Base-by-base conservation (phyloP, 2,888 invertebrate species). In the Caenorhabditis sinica region DNA sequence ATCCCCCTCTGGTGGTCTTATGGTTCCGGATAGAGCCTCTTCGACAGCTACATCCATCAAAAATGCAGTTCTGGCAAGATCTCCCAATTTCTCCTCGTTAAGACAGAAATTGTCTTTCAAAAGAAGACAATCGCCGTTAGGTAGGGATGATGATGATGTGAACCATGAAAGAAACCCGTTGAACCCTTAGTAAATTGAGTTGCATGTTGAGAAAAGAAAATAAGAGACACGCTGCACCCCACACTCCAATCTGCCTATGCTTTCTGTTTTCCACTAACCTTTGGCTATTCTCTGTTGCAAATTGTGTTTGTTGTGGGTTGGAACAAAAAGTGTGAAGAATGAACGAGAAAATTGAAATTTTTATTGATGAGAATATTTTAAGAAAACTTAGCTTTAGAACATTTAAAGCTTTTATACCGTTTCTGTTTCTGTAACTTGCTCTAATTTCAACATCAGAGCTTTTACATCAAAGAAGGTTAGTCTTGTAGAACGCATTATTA, bases 61-160 rank as follows among this genome's bases (percentile, higher is more conserved):
- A 36, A 75, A 75, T 33, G 75, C 75, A 6, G 82, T 75, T 53
- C 36, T 79, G 23, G 79, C 77, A 23, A 73, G 77, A 49, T 83
- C 83, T 8, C 80, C 83, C 5, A 83, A 80, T 25, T 80, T 83
- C 58, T 83, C 83, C 45, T 83, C 83, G 43, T 56, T 83, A 2
- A 43, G 83, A 17, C 79, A 83, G 30, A 79, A 80, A 56, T 60
- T 86, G 82, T 84, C 86, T n/a, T 84, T 82, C 79, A 89, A 81
- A 43, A 25, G 80, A 56, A 66, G 82, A 51, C 86, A 82, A 69
- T 77, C 83, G 28, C 83, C 83, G 33, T 43, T 83, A 79, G 83
- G 83, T 83, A 79, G 53, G 69, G 13, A 36, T 53, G 9, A 17
- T 40, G 11, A 9, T 45, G 45, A 49, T 49, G 20, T 6, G 8